Evolutionary conservation across 2,797 vertebrate species (phyloP), one percentile per base, ranked within the genome.

Genomic region (Sebastes jordani): DNA sequence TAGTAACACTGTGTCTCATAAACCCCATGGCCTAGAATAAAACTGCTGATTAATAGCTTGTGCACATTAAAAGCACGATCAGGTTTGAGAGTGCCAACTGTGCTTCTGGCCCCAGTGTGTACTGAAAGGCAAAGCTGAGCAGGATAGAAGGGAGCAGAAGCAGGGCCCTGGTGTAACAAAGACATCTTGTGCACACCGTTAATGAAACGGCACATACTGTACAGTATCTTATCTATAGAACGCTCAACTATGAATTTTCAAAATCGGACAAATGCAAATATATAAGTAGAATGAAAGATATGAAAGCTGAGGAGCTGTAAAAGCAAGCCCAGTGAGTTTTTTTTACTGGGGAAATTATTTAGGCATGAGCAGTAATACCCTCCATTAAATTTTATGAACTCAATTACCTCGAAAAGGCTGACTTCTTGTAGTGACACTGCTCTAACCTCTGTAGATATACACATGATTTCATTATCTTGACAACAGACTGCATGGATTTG

Each of bases 41-140:
- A 94, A 94, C 67, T 83, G 89, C 91, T 91, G 91, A 94, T 92
- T 94, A 92, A 95, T 94, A 87, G 91, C 88, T 90, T 81, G 83
- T 85, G 88, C 74, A 76, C 90, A 92, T 93, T 93, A 92, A 94
- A 94, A 81, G 86, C 89, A 81, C 77, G 77, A 89, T 88, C 77
- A 42, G 80, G 88, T 85, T 85, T 81, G 85, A 90, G 76, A 80
- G 89, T 60, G 81, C 89, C 88, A 92, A 88, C 86, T 91, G 84
- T 73, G 84, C 84, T 76, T 52, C 70, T 81, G 86, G 84, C 73
- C 76, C 85, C 66, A 10, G 67, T 9, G 74, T 42, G 59, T 23
- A 80, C 34, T 86, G 83, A 80, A 90, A 87, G 27, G 81, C 66
- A 22, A 27, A 18, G 71, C 66, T 25, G 49, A 69, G 76, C 63